Base-by-base conservation (phyloP, 1,140 invertebrate species). In the Oscheius sp. region DNA sequence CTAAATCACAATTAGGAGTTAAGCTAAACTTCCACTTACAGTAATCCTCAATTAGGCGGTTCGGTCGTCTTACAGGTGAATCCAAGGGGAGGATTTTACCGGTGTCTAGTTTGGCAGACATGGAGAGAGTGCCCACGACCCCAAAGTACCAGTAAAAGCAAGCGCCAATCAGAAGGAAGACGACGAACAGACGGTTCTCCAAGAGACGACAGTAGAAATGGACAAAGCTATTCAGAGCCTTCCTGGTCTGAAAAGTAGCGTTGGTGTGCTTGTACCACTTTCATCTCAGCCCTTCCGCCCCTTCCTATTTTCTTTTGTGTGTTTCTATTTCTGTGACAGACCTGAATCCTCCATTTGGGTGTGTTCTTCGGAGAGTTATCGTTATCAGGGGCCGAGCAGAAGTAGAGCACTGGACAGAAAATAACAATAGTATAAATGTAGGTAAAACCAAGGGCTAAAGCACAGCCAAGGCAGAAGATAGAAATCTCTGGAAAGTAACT, bases 401-500 rank as follows among this genome's bases (percentile, higher is more conserved):
- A 83, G 59, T 52, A 78, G 34, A 82, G 74, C 15, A 83, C 31
- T 3, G 81, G 81, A 1, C 77, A 68, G 75, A 84, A 83, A 38
- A 83, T 64, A n/a, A 82, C 69, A 20, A 83, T 65, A 10, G 81
- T 79, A 67, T 82, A 83, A 36, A 83, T 70, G 77, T 83, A 83
- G 42, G 75, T 77, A 52, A 83, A 74, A 15, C 75, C 75, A 2
- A 83, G 63, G 2, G 82, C 81, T 38, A 83, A 71, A 18, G 82
- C 82, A 2, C 82, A 82, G 1, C 67, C 79, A 13, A 79, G 61
- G 45, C 82, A 83, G 69, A 83, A 83, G 7, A 83, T 71, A 3
- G 73, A 90, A 58, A 98, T 93, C n/a, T 84, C 69, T 69, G 80
- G 70, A 74, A 68, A 20, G 10, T 34, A 32, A 45, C 23, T 45